phyloP scores from a whole-genome alignment of 2,888 invertebrate genomes.

The Camponotus fellah region DNA sequence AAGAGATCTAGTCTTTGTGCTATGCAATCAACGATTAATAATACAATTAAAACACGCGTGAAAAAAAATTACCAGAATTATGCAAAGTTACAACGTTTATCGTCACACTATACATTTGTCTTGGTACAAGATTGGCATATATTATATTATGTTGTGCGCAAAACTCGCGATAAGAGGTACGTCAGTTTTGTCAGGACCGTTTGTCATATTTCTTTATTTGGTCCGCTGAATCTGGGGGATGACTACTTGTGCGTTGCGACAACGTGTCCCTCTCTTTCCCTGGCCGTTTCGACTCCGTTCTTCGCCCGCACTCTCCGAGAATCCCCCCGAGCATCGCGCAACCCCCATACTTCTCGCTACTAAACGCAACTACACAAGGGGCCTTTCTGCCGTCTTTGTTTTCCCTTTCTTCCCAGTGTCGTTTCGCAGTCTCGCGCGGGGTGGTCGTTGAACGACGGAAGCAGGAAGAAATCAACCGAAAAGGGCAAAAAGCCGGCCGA shows the following conservation, averaged over 20 bases:
- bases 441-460: conserved; percentile 74
- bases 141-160: not conserved
- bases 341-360: conserved; percentile 81
- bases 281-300: conserved; percentile 63
- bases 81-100: not conserved
- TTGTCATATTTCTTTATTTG: conserved; percentile 28
- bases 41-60: not conserved
- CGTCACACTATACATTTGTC: not conserved
- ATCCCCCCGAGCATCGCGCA: conserved; percentile 75
- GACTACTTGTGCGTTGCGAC: conserved; percentile 66
- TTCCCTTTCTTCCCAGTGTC: conserved; percentile 85
- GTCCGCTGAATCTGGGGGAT: conserved; percentile 47
- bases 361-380: conserved; percentile 83
- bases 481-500: conserved; percentile 50
- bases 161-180: conserved; percentile 1
- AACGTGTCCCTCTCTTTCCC: conserved; percentile 62
- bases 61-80: not conserved
- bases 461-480: conserved; percentile 66
- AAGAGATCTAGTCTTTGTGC: not conserved
- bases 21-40: conserved; percentile 12
- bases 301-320: conserved; percentile 74
- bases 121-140: not conserved
- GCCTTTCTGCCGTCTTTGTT: conserved; percentile 85
- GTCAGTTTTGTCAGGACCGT: not conserved
- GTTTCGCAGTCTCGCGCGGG: conserved; percentile 79